Percentiles rank a stretch among this genome's conserved stretches.
phyloP scores from a whole-genome alignment of 2,888 invertebrate genomes.

The Phorcus lineatus region DNA sequence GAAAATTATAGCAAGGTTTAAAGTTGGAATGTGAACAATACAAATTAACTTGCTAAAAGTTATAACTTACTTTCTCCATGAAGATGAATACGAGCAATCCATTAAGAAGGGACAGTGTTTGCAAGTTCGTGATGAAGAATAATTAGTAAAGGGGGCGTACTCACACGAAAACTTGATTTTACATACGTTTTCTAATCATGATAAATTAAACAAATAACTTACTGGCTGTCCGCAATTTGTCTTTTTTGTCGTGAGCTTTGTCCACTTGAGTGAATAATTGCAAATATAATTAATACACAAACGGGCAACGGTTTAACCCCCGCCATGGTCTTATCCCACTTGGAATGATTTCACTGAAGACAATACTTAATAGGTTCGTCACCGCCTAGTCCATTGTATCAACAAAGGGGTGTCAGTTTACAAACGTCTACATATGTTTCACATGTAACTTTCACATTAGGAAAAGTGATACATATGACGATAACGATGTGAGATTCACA shows the following conservation, averaged over 20 bases:
- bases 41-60: not conserved
- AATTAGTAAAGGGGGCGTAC: slow-evolving; percentile 3
- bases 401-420: slow-evolving; percentile 7
- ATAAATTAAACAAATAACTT: slow-evolving; percentile 38
- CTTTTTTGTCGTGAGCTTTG: slow-evolving; percentile 57
- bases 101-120: not conserved
- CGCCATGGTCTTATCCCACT: slow-evolving; percentile 2
- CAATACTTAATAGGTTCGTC: not conserved
- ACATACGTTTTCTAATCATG: not conserved
- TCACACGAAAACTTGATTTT: not conserved
- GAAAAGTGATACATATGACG: not conserved
- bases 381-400: slow-evolving; percentile 22
- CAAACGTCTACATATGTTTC: slow-evolving; percentile 2
- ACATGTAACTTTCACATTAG: not conserved
- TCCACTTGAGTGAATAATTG: not conserved
- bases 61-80: not conserved
- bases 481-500: not conserved
- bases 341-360: slow-evolving; percentile 9
- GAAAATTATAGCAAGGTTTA: too few species aligned
- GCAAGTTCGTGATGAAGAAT: not conserved
- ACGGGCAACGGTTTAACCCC: not conserved
- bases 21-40: too few species aligned
- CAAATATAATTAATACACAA: not conserved
- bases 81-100: not conserved
- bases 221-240: slow-evolving; percentile 60